A percentile compares a stretch with the other conserved stretches of the same genome.
phyloP scores from a whole-genome alignment of 2,888 invertebrate genomes.

The Volucella inflata region DNA sequence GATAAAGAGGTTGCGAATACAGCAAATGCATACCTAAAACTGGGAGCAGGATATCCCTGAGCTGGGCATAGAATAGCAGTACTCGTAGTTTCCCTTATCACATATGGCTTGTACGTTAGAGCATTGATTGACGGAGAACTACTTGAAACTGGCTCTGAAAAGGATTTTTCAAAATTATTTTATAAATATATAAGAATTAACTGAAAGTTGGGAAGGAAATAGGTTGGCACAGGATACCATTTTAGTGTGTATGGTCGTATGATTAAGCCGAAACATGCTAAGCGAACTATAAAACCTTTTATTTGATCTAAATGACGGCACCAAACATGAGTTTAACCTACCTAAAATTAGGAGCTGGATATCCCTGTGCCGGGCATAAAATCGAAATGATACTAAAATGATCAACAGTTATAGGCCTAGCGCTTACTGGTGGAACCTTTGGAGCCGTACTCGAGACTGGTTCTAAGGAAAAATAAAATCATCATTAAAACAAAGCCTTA shows the following conservation, averaged over 20 bases:
- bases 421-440: conserved; percentile 85
- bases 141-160: conserved; percentile 85
- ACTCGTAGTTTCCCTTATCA: conserved; percentile 83
- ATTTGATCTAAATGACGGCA: neutral
- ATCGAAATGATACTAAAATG: conserved; percentile 86
- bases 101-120: conserved; percentile 82
- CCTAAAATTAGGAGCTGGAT: conserved; percentile 90
- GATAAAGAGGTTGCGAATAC: neutral
- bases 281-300: too few relatives aligned
- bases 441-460: conserved; percentile 86
- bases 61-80: conserved; percentile 89
- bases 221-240: too few relatives aligned
- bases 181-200: neutral
- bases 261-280: too few relatives aligned
- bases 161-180: neutral
- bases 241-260: too few relatives aligned
- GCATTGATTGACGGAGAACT: conserved; percentile 85
- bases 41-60: conserved; percentile 90
- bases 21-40: conserved; percentile 86
- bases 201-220: conserved; percentile 33
- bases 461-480: conserved; percentile 81
- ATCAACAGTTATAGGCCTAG: conserved; percentile 81
- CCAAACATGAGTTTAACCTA: conserved; percentile 79
- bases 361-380: conserved; percentile 90
- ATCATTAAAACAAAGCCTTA: neutral